Evolutionary conservation across 2,113 vertebrate genomes (phyloP).

Genomic region (Malurus melanocephalus): DNA sequence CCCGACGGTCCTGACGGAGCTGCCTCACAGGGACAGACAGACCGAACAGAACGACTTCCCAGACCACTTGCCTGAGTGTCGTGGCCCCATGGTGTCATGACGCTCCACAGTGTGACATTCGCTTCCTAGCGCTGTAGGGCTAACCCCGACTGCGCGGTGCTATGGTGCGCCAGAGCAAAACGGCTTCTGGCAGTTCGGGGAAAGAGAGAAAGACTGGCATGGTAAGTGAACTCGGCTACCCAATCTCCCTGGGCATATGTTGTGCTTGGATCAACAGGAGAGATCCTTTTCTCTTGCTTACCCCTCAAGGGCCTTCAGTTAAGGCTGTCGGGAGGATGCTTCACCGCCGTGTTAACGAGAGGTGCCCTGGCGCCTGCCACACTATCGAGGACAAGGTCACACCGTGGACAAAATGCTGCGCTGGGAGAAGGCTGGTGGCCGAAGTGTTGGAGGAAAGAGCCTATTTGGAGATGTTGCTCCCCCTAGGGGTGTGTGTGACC

Average conservation of each 20-base stretch:
- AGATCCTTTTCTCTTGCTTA: not conserved
- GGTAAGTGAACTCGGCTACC: not conserved
- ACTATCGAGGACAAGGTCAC: too few species aligned
- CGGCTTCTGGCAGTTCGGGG: too few species aligned
- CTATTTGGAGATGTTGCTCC: not conserved
- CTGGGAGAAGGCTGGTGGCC: not conserved
- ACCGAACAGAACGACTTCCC: not conserved
- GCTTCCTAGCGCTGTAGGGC: too few species aligned
- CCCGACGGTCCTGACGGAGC: rapidly evolving
- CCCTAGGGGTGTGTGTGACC: not conserved
- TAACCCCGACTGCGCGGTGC: rapidly evolving
- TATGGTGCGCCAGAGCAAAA: not conserved
- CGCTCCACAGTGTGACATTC: not conserved
- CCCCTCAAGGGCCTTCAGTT: not conserved
- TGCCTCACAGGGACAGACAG: not conserved
- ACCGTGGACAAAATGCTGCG: rapidly evolving
- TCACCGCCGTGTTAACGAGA: not conserved
- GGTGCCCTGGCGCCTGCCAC: too few species aligned
- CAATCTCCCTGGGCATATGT: not conserved
- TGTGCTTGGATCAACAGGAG: not conserved
- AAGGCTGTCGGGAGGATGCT: not conserved
- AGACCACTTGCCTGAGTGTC: not conserved
- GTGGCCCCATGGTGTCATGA: not conserved
- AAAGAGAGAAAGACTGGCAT: not conserved
- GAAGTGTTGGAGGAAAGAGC: not conserved